Percentiles rank a stretch among this genome's conserved stretches.
Evolutionary conservation across 2,888 invertebrate species (phyloP).

Genomic region (Pollenia angustigena): DNA sequence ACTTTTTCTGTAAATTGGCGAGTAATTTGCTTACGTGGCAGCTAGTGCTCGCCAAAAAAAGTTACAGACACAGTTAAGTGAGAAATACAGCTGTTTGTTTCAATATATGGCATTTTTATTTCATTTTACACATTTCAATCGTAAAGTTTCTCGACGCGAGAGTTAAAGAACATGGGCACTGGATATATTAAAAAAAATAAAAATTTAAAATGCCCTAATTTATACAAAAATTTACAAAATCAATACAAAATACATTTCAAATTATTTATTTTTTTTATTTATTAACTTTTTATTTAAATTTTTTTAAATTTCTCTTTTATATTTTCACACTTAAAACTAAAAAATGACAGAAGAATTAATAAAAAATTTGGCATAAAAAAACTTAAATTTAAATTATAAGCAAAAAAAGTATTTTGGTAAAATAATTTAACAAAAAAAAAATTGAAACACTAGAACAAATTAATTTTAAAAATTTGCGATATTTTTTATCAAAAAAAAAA

Average conservation of each 20-base stretch:
- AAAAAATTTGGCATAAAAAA: slow-evolving; percentile 71
- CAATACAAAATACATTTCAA: slow-evolving; percentile 41
- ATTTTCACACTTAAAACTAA: slow-evolving; percentile 67
- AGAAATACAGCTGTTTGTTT: too few relatives aligned
- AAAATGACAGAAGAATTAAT: slow-evolving; percentile 64
- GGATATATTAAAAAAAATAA: not conserved
- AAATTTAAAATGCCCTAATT: not conserved
- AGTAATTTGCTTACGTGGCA: too few relatives aligned
- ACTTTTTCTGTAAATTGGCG: too few relatives aligned
- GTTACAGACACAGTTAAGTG: too few relatives aligned
- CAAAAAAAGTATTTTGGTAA: slow-evolving; percentile 56
- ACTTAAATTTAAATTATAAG: slow-evolving; percentile 63
- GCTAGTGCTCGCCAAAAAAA: too few relatives aligned
- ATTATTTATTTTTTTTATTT: slow-evolving; percentile 45
- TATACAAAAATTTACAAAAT: not conserved
- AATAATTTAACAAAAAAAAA: slow-evolving; percentile 65
- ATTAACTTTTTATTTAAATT: slow-evolving; percentile 42
- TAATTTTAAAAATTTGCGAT: slow-evolving; percentile 8
- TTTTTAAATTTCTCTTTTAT: slow-evolving; percentile 39
- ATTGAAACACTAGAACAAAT: slow-evolving; percentile 43
- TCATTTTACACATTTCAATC: too few relatives aligned
- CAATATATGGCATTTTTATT: too few relatives aligned
- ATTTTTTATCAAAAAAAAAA: slow-evolving; percentile 19
- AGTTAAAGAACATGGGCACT: too few relatives aligned
- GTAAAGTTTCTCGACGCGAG: too few relatives aligned